Evolutionary conservation across 2,113 vertebrate genomes (phyloP).

Genomic region (Alligator mississippiensis): DNA sequence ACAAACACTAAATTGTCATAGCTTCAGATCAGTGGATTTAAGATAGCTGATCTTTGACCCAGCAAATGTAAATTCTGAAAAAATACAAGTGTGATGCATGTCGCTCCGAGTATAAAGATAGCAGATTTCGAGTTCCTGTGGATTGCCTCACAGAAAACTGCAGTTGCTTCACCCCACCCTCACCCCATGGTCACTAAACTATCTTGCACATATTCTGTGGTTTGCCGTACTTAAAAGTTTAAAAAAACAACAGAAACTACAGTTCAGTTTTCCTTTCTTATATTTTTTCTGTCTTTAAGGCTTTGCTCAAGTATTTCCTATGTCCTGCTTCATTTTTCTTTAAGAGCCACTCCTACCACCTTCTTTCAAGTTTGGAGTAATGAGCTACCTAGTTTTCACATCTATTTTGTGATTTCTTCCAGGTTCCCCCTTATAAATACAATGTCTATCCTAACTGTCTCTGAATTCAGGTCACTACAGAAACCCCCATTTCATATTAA

Average conservation of each 20-base stretch:
- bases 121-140: background rate
- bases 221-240: background rate
- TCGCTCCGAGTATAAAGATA: background rate
- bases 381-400: background rate
- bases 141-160: background rate
- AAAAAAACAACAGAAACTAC: background rate
- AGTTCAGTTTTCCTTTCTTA: background rate
- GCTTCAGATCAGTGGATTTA: background rate
- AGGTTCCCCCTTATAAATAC: background rate
- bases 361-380: background rate
- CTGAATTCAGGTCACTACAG: background rate
- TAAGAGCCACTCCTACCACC: background rate
- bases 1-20: background rate
- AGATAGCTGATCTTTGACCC: background rate
- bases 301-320: background rate
- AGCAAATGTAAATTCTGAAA: background rate
- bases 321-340: background rate
- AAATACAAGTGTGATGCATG: background rate
- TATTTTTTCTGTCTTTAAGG: background rate
- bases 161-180: background rate
- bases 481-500: background rate
- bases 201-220: background rate
- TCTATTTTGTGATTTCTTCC: background rate
- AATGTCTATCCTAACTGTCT: background rate
- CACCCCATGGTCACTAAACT: background rate